Base-by-base conservation (phyloP, 2,113 vertebrate species). In the Scopus umbretta region DNA sequence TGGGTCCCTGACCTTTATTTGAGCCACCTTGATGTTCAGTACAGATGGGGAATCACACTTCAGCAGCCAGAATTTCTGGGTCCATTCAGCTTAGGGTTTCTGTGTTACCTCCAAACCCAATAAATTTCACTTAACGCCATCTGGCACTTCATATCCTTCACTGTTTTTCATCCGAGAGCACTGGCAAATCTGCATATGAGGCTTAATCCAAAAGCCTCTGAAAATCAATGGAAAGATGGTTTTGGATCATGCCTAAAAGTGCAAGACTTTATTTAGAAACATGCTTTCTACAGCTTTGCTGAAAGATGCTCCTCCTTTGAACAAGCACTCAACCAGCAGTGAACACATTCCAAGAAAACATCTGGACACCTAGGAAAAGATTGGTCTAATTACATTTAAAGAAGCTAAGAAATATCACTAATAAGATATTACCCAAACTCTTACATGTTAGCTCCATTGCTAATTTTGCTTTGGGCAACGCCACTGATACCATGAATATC, bases 1-100 rank as follows among this genome's bases (percentile, higher is more conserved):
- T 63, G 59, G 94, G 94, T 96, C 89, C 67, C 79, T 95, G 89
- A 93, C 89, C 96, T 95, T 95, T 95, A 94, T 50, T 43, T 90
- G 59, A 97, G 91, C 36, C 86, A 96, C 78, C 87, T 62, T 94
- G 92, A 95, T 85, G 59, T 76, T 95, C 75, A 78, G 82, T 86
- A 74, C 95, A 95, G 86, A 94, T 86, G 88, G 58, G 50, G 53
- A 95, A 83, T 85, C 81, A 76, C 80, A 91, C 22, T 91, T 74
- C 79, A 86, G 89, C 78, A 94, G 91, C 66, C 89, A 94, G 87
- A 95, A 73, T 94, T 89, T 73, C 87, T 87, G 78, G 45, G 87
- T 89, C 71, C 81, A 22, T 78, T 92, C 92, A 86, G 38, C 61
- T 90, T 58, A 80, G 62, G 42, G 47, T 87, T 95, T 91, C 83